Evolutionary conservation across 2,797 vertebrate species (phyloP), one percentile per base, ranked within the genome.

Genomic region (Tokudaia tokunoshimensis): DNA sequence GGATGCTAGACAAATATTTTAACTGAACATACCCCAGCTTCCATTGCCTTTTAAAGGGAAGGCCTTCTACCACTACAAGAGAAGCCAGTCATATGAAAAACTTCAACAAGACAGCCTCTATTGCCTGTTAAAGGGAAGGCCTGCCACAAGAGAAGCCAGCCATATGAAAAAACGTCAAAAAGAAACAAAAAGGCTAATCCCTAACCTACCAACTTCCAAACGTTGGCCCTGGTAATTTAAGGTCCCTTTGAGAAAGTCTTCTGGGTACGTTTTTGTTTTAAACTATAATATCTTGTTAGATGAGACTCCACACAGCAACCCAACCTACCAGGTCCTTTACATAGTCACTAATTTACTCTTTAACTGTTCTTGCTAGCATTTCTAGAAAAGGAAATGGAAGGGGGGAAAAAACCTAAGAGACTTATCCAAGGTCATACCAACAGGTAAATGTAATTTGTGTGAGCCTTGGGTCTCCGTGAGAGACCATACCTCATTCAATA

Each of bases 381-480:
- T 91, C 82, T 37, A 74, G 41, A 55, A 67, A 81, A 81, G 34
- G 89, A 97, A 92, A 96, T 50, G 31, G 72, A 17, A 91, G 22
- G 20, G 44, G n/a, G 4, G 17, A 52, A 89, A 89, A 90, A 91
- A 59, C n/a, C 70, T 31, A 31, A 55, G 7, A 86, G 86, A 34
- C 26, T 96, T 91, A 89, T 26, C 17, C 29, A 96, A 85, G 22
- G 34, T 79, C 79, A 92, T 5, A 50, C 3, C 86, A 31, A 29
- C 24, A 52, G 57, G 24, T 5, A 89, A 89, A 47, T 7, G 9
- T 8, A 59, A 92, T 70, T 13, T 34, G 9, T 26, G 8, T 31
- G 70, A 34, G 86, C 3, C 37, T 57, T 3, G 8, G 34, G 70
- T 75, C 55, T 3, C 55, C 0, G 19, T 47, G 50, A 72, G 24